These are phyloP conservation scores for Eupithecia abbreviata DNA, from an alignment of 2,888 invertebrate species.

Conservation along the genomic window DNA sequence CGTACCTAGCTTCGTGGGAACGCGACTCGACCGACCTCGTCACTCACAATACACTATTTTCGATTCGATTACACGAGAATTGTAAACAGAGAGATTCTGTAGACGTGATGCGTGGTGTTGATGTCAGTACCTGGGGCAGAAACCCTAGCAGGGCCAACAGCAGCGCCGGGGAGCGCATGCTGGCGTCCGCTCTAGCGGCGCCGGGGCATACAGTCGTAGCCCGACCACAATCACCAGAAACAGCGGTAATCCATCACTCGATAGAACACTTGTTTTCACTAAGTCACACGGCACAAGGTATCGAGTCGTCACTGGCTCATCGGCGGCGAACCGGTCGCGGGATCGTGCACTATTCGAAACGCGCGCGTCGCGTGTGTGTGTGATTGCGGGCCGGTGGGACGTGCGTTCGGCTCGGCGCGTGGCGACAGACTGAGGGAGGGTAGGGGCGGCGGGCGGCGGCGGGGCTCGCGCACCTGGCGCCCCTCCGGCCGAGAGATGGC, in stretches of 20 bases:
- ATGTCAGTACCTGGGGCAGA: conserved; percentile 81
- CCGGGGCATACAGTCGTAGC: conserved; percentile 77
- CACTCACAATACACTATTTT: conserved; percentile 58
- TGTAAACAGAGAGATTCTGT: conserved; percentile 75
- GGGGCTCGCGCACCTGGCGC: conserved; percentile 75
- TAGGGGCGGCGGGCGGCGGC: conserved; percentile 70
- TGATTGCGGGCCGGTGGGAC: conserved; percentile 65
- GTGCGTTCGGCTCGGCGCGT: conserved; percentile 76
- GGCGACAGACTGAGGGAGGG: conserved; percentile 82
- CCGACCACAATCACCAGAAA: conserved; percentile 74
- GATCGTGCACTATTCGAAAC: conserved; percentile 80
- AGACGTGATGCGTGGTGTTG: conserved; percentile 65
- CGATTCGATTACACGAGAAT: conserved; percentile 58
- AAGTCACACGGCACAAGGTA: conserved; percentile 80
- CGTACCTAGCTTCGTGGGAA: conserved; percentile 72
- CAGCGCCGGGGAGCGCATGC: conserved; percentile 83
- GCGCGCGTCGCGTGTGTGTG: conserved; percentile 79
- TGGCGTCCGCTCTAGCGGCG: conserved; percentile 81
- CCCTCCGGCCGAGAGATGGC: conserved; percentile 76
- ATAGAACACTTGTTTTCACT: conserved; percentile 80
- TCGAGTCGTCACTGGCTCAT: conserved; percentile 80
- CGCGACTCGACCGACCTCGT: conserved; percentile 60
- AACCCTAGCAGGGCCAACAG: conserved; percentile 83
- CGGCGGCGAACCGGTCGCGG: conserved; percentile 78
- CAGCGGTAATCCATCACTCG: conserved; percentile 82